Evolutionary conservation across 2,888 invertebrate species (phyloP).

Genomic region (Ctena decussata): DNA sequence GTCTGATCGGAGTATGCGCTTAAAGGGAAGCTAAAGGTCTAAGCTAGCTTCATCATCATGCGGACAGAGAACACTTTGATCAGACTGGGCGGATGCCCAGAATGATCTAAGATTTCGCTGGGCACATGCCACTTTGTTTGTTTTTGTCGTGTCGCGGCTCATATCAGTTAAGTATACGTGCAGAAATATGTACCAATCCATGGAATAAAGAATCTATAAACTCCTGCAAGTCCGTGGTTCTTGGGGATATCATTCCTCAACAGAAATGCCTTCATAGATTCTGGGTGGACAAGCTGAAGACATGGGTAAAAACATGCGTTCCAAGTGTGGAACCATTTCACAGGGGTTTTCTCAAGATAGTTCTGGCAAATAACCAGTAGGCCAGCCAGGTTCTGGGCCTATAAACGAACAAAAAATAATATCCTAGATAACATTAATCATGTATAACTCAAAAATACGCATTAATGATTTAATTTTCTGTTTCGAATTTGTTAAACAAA

Average conservation of each 20-base stretch:
- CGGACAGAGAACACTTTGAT: neutral
- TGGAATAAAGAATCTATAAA: constrained; percentile 16
- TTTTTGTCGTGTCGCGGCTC: no score
- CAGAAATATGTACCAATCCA: constrained; percentile 28
- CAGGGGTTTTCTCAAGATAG: neutral
- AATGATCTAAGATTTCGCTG: no score
- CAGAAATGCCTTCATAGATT: constrained; percentile 3
- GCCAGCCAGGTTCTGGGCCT: neutral
- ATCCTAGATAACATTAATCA: no score
- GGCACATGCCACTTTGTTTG: no score
- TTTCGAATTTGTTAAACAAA: no score
- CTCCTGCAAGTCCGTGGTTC: constrained; percentile 31
- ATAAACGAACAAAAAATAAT: neutral
- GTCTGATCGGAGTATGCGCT: no score
- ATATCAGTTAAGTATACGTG: neutral
- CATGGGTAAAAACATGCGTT: constrained; percentile 9
- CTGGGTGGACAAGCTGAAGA: constrained; percentile 9
- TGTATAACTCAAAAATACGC: no score
- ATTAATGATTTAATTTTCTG: no score
- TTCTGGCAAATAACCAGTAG: neutral
- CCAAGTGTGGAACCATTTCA: neutral
- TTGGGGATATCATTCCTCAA: constrained; percentile 11
- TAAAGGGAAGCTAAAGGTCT: no score
- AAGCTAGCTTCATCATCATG: no score
- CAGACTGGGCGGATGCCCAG: neutral